A percentile compares a stretch with the other conserved stretches of the same genome.
phyloP scores from a whole-genome alignment of 2,888 invertebrate genomes.

The Lacanobia oleracea region DNA sequence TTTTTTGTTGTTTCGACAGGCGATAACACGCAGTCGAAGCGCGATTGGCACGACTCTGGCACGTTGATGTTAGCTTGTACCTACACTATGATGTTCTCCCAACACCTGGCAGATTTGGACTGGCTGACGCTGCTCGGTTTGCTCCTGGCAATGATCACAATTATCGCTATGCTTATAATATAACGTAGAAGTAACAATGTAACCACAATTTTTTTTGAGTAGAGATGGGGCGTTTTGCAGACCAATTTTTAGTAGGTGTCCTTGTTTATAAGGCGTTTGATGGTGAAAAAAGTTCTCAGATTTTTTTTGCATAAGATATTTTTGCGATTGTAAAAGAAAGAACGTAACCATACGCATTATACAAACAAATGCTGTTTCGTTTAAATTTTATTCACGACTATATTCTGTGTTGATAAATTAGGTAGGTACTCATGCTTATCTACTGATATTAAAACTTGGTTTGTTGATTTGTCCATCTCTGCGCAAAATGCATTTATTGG shows the following conservation, averaged over 20 bases:
- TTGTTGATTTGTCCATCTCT: constrained; percentile 26
- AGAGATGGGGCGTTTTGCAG: constrained; percentile 21
- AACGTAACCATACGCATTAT: too few species aligned
- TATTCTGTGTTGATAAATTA: too few species aligned
- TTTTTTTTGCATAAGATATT: too few species aligned
- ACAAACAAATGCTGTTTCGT: too few species aligned
- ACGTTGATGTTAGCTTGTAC: constrained; percentile 94
- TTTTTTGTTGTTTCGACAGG: constrained; percentile 84
- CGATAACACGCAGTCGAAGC: constrained; percentile 87
- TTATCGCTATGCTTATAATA: constrained; percentile 92
- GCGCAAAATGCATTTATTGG: constrained; percentile 43
- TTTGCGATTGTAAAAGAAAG: too few species aligned
- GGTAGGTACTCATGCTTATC: too few species aligned
- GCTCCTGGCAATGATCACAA: constrained; percentile 93
- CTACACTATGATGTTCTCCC: constrained; percentile 93
- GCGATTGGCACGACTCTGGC: constrained; percentile 91
- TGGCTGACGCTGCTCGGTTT: constrained; percentile 94
- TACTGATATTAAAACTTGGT: constrained; percentile 5
- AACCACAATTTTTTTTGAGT: constrained; percentile 39
- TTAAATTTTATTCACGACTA: too few species aligned
- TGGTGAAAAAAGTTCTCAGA: background rate
- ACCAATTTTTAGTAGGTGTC: background rate
- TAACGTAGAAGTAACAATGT: constrained; percentile 72
- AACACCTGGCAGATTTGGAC: constrained; percentile 93
- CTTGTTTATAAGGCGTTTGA: background rate